Evolutionary conservation across 2,888 invertebrate species (phyloP), one percentile per base, ranked within the genome.

Genomic region (Phengaris alcon): DNA sequence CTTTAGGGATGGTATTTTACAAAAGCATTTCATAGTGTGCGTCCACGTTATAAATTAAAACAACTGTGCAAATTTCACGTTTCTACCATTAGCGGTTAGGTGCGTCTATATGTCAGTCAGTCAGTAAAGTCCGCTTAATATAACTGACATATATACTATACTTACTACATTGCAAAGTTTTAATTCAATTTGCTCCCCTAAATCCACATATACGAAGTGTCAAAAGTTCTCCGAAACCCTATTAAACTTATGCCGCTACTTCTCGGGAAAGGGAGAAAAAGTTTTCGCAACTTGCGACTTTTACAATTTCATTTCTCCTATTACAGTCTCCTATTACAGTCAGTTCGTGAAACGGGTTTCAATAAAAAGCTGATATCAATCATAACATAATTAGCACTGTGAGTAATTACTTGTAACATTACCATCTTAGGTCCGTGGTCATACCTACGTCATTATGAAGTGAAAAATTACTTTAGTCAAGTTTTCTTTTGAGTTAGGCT

Each of bases 251-350:
- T 35, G 15, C 35, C 35, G 64, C 35, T n/a, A 55, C 13, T 12
- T 13, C 64, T 64, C 64, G 59, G 35, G 35, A 22, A 59, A 59
- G 22, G 59, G 22, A 15, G 59, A 22, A 35, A 22, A 44, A 44
- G 64, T 64, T 64, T 59, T 59, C 35, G 12, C 64, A 64, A 64
- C 12, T 52, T 52, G 52, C 12, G 52, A 52, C 52, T 64, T 64
- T 64, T 64, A 44, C 64, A 64, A 64, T 64, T 64, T 35, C 64
- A 35, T 64, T 64, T 64, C 64, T 64, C 64, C 64, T 64, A 64
- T 64, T 44, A 64, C 64, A 64, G 59, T 64, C 22, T 64, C 64
- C 64, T 64, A 64, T 64, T 44, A 64, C 64, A 64, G 59, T 64
- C 22, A 44, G 35, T 64, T 64, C 64, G 35, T 64, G 64, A 64